Conservation (phyloP, 1,140 invertebrate genomes). For the Maconellicoccus hirsutus region DNA sequence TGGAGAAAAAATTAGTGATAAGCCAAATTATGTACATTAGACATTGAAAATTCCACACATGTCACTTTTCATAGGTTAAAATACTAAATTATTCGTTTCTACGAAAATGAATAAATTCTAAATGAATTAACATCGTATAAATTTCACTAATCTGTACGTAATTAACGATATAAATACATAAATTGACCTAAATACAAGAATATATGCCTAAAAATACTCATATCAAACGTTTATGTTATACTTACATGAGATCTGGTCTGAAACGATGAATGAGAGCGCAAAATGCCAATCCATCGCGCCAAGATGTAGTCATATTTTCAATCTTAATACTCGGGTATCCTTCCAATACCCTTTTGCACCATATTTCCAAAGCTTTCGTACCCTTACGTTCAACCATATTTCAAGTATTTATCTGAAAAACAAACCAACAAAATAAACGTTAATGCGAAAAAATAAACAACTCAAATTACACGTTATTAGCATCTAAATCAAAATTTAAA, state of each 20-base stretch:
- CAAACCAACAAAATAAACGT: not conserved
- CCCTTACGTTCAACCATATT: constrained; percentile 68
- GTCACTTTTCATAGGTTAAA: too few relatives aligned
- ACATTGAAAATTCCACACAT: too few relatives aligned
- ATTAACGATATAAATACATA: not conserved
- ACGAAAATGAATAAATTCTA: too few relatives aligned
- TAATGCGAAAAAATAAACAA: too few relatives aligned
- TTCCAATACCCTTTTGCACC: constrained; percentile 74
- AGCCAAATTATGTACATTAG: too few relatives aligned
- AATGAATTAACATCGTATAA: too few relatives aligned
- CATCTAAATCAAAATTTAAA: too few relatives aligned
- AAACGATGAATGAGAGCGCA: constrained; percentile 94
- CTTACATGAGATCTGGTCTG: constrained; percentile 91
- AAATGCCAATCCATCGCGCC: constrained; percentile 87
- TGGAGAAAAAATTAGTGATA: too few relatives aligned
- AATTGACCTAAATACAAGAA: not conserved
- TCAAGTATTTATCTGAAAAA: not conserved
- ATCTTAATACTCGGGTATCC: constrained; percentile 80
- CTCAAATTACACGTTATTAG: too few relatives aligned
- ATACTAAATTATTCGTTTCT: too few relatives aligned
- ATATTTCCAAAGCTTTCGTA: constrained; percentile 72
- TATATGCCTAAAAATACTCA: not conserved
- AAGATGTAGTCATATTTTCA: constrained; percentile 84
- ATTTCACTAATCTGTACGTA: too few relatives aligned
- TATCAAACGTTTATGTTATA: constrained; percentile 33